Evolutionary conservation across 2,888 invertebrate species (phyloP).

Genomic region (Diplolepis rosae): DNA sequence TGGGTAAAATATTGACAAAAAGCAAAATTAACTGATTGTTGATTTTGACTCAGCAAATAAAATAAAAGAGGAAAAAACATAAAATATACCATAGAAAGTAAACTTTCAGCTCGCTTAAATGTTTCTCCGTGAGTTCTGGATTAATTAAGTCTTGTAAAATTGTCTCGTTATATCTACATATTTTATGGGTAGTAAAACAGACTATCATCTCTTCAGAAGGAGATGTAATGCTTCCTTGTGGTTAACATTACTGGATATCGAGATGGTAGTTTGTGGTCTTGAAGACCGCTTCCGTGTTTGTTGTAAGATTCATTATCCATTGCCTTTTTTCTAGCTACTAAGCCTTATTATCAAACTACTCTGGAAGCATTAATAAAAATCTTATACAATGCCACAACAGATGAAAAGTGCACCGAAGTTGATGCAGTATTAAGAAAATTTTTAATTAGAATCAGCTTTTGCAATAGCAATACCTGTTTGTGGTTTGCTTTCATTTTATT

Average conservation of each 20-base stretch:
- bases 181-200: not conserved
- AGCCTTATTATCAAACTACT: not conserved
- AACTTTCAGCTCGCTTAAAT: constrained; percentile 19
- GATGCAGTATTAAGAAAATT: too few relatives aligned
- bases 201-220: constrained; percentile 54
- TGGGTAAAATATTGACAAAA: too few relatives aligned
- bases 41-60: too few relatives aligned
- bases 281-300: constrained; percentile 58
- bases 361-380: too few relatives aligned
- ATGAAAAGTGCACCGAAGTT: too few relatives aligned
- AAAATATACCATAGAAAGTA: not conserved
- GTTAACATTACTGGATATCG: constrained; percentile 60
- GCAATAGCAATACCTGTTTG: too few relatives aligned
- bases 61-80: too few relatives aligned
- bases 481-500: too few relatives aligned
- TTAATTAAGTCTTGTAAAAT: constrained; percentile 33
- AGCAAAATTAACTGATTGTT: too few relatives aligned
- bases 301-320: constrained; percentile 24
- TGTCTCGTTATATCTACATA: constrained; percentile 16
- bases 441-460: too few relatives aligned
- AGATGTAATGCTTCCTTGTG: constrained; percentile 57
- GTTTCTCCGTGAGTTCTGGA: constrained; percentile 39
- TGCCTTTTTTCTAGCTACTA: not conserved
- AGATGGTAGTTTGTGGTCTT: constrained; percentile 66
- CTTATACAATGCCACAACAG: too few relatives aligned